Evolutionary conservation across 2,797 vertebrate genomes (phyloP).

Genomic region (Gymnoscopelus microlampas): DNA sequence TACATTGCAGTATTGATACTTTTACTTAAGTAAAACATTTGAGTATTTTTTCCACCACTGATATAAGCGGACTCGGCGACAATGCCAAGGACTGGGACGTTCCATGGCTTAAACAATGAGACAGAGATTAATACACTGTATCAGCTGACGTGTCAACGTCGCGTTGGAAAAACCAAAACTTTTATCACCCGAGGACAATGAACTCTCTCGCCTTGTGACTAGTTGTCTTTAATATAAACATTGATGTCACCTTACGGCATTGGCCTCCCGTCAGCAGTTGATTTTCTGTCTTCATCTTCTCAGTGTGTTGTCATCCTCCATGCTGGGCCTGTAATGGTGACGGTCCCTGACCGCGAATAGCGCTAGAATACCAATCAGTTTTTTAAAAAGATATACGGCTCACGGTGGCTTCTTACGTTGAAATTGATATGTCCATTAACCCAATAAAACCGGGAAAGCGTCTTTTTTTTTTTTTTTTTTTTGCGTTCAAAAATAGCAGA

Average conservation of each 20-base stretch:
- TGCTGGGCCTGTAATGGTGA: constrained; percentile 50
- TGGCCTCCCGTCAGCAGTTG: constrained; percentile 30
- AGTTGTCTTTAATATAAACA: constrained; percentile 15
- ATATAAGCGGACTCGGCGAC: too few relatives aligned
- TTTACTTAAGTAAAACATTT: too few relatives aligned
- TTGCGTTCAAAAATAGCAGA: too few relatives aligned
- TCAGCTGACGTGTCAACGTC: too few relatives aligned
- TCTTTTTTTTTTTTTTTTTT: too few relatives aligned
- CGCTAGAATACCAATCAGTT: constrained; percentile 48
- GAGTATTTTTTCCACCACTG: too few relatives aligned
- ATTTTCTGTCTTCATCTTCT: constrained; percentile 55
- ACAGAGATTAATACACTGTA: too few relatives aligned
- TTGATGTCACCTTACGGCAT: constrained; percentile 23
- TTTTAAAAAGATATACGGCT: constrained; percentile 26
- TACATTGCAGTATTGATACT: too few relatives aligned
- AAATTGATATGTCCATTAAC: constrained; percentile 36
- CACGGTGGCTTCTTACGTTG: constrained; percentile 43
- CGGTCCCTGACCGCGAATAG: constrained; percentile 41
- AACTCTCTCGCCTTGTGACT: background rate
- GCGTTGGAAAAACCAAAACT: too few relatives aligned
- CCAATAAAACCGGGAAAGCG: too few relatives aligned
- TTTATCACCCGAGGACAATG: background rate
- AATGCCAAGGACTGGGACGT: too few relatives aligned
- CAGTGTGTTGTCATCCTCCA: constrained; percentile 37
- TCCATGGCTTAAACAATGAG: too few relatives aligned